A percentile compares a stretch with the other conserved stretches of the same genome.
Conservation (phyloP, 1,140 invertebrate species). For the Drosophila burlai region DNA sequence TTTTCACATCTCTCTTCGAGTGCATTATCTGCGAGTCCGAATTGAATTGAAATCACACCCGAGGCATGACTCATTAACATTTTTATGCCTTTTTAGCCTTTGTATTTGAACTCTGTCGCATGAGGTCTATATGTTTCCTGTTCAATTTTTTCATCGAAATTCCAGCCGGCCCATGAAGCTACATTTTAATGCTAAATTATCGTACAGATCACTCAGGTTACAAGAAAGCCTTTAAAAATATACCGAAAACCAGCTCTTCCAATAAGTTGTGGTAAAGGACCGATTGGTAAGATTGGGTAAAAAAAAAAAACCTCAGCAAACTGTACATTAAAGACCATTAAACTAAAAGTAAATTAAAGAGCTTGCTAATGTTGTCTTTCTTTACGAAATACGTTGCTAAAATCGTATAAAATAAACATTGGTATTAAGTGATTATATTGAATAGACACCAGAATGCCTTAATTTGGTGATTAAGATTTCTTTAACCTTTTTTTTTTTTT, state of each 20-base stretch:
- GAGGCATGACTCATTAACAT: conserved; percentile 54
- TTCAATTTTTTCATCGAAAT: background rate
- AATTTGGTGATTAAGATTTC: no score
- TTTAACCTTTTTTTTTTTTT: background rate
- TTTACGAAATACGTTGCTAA: background rate
- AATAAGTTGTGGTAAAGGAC: no score
- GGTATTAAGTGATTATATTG: no score
- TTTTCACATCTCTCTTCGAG: conserved; percentile 50
- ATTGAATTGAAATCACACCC: conserved; percentile 33
- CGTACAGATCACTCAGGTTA: no score
- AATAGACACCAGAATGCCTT: no score
- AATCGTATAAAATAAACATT: background rate
- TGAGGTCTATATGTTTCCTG: conserved; percentile 6
- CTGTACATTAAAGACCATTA: no score
- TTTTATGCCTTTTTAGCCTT: conserved; percentile 63
- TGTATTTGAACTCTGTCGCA: conserved; percentile 48
- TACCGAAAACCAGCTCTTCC: no score
- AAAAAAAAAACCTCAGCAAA: no score
- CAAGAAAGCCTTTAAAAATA: background rate
- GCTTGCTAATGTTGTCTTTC: background rate
- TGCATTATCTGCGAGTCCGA: conserved; percentile 35
- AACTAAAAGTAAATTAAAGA: background rate
- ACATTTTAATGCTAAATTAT: no score
- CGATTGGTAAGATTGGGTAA: no score
- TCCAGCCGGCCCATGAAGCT: no score